phyloP scores from a whole-genome alignment of 1,140 invertebrate genomes.

The Philotrypesis tridentata region DNA sequence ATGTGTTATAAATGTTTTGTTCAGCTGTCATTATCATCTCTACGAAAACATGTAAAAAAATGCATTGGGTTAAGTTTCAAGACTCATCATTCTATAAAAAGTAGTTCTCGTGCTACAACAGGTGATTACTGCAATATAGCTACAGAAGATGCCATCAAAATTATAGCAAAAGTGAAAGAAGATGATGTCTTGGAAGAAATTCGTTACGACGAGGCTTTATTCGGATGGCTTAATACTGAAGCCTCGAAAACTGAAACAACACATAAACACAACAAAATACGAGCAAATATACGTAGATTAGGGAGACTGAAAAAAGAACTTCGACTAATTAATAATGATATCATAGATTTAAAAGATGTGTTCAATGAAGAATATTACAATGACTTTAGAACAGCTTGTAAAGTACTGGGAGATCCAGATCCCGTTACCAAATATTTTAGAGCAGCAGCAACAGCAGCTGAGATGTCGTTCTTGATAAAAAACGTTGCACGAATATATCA shows the following conservation, averaged over 20 bases:
- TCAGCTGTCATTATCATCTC: too few species aligned
- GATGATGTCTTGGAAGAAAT: neutral
- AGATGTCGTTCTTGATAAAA: too few species aligned
- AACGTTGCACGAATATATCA: too few species aligned
- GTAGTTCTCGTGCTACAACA: neutral
- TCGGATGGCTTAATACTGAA: slow-evolving; percentile 8
- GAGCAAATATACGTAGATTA: neutral
- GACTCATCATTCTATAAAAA: too few species aligned
- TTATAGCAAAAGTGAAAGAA: neutral
- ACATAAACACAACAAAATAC: neutral
- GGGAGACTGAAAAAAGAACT: neutral
- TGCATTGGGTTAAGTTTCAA: too few species aligned
- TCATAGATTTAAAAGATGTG: neutral
- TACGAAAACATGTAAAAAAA: too few species aligned
- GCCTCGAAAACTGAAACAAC: neutral
- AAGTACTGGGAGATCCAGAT: too few species aligned
- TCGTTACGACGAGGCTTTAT: neutral
- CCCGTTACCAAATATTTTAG: too few species aligned
- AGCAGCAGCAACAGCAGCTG: too few species aligned
- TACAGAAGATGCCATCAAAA: neutral
- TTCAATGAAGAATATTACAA: neutral
- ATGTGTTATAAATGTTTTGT: too few species aligned
- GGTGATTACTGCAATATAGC: neutral
- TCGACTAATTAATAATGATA: neutral
- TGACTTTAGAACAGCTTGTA: neutral